A percentile compares a stretch with the other conserved stretches of the same genome.
Conservation (phyloP, 1,140 invertebrate species). For the Leptinotarsa texana region DNA sequence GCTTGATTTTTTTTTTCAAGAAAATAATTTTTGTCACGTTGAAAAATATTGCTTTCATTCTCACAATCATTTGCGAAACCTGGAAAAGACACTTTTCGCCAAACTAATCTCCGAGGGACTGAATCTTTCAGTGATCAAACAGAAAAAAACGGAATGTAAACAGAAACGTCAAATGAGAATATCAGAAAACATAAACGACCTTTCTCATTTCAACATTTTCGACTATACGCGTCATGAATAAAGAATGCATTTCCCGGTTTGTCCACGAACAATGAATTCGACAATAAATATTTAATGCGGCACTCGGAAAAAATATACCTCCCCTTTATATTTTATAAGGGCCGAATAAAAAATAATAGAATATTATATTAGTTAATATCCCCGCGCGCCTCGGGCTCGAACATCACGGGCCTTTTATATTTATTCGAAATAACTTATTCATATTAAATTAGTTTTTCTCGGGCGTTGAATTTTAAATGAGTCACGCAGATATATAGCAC, state of each 20-base stretch:
- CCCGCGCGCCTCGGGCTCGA: constrained; percentile 36
- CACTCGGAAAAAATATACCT: constrained; percentile 53
- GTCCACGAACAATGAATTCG: constrained; percentile 51
- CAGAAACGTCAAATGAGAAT: constrained; percentile 5
- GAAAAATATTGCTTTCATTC: too few relatives aligned
- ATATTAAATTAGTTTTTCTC: constrained; percentile 54
- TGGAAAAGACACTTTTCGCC: too few relatives aligned
- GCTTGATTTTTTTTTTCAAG: too few relatives aligned
- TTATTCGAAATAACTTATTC: constrained; percentile 54
- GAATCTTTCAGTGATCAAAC: not conserved
- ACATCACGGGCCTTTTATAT: constrained; percentile 50
- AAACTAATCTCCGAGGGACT: not conserved
- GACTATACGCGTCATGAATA: constrained; percentile 38
- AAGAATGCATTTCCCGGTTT: constrained; percentile 40
- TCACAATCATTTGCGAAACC: too few relatives aligned
- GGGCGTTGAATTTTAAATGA: constrained; percentile 40
- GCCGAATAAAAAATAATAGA: constrained; percentile 55
- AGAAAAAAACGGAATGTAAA: not conserved
- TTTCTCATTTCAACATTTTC: constrained; percentile 21
- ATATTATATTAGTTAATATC: constrained; percentile 55
- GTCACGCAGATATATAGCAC: constrained; percentile 44
- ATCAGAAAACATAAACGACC: constrained; percentile 13
- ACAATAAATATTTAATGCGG: constrained; percentile 53
- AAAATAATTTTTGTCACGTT: too few relatives aligned
- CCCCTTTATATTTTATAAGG: constrained; percentile 52